A percentile compares a stretch with the other conserved stretches of the same genome.
phyloP scores from a whole-genome alignment of 2,797 vertebrate genomes.

The Neoniphon sammara region DNA sequence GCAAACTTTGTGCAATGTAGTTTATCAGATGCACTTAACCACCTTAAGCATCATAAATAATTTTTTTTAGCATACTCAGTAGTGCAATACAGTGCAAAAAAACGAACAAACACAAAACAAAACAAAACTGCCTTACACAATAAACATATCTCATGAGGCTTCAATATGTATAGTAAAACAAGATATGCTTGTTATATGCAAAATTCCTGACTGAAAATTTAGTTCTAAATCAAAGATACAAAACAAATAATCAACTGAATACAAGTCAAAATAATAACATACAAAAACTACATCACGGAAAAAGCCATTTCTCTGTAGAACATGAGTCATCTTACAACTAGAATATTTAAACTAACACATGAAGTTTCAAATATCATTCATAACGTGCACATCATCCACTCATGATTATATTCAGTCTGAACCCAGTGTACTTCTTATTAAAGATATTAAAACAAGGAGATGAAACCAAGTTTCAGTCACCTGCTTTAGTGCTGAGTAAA shows the following conservation, averaged over 20 bases:
- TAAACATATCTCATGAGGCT: background rate
- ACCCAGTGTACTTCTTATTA: background rate
- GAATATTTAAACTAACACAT: background rate
- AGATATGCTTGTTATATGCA: background rate
- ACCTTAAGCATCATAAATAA: background rate
- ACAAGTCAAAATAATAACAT: too few species aligned
- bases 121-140: background rate
- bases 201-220: background rate
- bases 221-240: too few species aligned
- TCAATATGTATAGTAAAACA: background rate
- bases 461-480: conserved; percentile 69
- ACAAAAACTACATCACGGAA: too few species aligned
- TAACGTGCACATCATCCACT: background rate
- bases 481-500: conserved; percentile 93
- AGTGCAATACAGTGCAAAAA: background rate
- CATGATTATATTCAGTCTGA: background rate
- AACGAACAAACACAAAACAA: too few species aligned
- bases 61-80: background rate
- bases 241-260: too few species aligned
- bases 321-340: background rate
- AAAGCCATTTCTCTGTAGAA: background rate
- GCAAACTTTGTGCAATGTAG: background rate
- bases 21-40: conserved; percentile 4
- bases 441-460: background rate
- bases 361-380: background rate